These are phyloP conservation scores for Polydrusus pterygomalis DNA, from an alignment of 2,888 invertebrate species.

Conservation along the genomic window DNA sequence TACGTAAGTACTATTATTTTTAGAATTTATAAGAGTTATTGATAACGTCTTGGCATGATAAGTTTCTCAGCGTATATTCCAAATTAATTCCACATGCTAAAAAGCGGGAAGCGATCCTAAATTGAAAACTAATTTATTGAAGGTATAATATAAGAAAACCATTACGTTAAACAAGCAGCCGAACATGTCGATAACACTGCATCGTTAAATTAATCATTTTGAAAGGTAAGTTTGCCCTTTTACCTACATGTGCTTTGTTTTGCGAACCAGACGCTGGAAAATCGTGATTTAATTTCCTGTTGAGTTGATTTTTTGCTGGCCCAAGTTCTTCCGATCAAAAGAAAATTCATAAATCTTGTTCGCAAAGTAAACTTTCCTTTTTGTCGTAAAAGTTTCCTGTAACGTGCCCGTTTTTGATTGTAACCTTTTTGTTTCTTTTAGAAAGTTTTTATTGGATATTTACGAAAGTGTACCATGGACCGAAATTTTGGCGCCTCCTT, in stretches of 20 bases:
- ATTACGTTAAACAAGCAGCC: constrained; percentile 34
- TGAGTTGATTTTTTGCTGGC: constrained; percentile 27
- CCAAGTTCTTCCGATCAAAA: constrained; percentile 12
- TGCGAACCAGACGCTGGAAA: constrained; percentile 36
- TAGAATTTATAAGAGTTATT: no score
- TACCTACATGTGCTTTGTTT: constrained; percentile 36
- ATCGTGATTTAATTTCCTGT: constrained; percentile 39
- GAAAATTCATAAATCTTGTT: constrained; percentile 30
- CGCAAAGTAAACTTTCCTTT: constrained; percentile 23
- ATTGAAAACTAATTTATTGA: constrained; percentile 52
- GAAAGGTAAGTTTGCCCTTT: constrained; percentile 35
- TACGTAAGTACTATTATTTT: no score
- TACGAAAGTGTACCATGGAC: not conserved
- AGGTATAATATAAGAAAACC: constrained; percentile 52
- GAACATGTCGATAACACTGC: constrained; percentile 47
- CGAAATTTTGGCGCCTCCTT: not conserved
- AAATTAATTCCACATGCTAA: not conserved
- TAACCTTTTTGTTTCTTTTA: constrained; percentile 11
- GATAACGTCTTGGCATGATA: no score
- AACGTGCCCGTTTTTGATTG: constrained; percentile 20
- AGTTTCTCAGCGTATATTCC: not conserved
- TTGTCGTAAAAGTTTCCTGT: constrained; percentile 26
- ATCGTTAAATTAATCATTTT: constrained; percentile 45
- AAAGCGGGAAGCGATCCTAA: constrained; percentile 45
- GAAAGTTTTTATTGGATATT: constrained; percentile 18